phyloP scores from a whole-genome alignment of 2,113 vertebrate genomes.

The Heterotis niloticus region DNA sequence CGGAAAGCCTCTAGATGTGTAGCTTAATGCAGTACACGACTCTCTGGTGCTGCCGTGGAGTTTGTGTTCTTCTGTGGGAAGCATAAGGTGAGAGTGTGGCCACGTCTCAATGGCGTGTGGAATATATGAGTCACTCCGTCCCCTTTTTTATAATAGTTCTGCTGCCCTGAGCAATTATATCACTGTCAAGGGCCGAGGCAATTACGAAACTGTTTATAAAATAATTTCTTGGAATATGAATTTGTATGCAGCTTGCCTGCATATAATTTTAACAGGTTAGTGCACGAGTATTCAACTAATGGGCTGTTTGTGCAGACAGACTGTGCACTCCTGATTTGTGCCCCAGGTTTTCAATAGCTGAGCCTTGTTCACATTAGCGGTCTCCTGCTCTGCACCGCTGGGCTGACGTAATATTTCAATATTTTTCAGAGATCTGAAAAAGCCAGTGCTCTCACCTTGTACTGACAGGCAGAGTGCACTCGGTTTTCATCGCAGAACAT shows the following conservation, averaged over 20 bases:
- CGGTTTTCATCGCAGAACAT: too few species aligned
- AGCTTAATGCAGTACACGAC: too few species aligned
- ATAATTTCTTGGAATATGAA: not conserved
- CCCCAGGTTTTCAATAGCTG: too few species aligned
- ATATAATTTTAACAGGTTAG: not conserved
- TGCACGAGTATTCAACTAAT: not conserved
- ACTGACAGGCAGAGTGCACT: too few species aligned
- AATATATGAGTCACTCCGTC: constrained; percentile 39
- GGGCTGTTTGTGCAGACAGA: not conserved
- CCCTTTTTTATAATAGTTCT: not conserved
- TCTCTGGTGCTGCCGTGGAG: not conserved
- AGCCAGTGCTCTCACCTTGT: too few species aligned
- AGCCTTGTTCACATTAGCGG: too few species aligned
- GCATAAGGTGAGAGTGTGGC: constrained; percentile 3
- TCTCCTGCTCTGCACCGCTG: too few species aligned
- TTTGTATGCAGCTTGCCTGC: not conserved
- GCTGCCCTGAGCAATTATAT: constrained; percentile 14
- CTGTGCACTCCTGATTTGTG: not conserved
- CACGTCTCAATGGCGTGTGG: constrained; percentile 18
- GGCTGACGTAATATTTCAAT: too few species aligned
- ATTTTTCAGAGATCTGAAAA: too few species aligned
- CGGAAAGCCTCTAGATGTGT: not conserved
- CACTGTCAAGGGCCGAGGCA: not conserved
- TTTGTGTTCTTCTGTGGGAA: not conserved
- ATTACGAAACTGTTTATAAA: constrained; percentile 11